Evolutionary conservation across 2,113 vertebrate species (phyloP), one percentile per base, ranked within the genome.

Genomic region (Gobiocypris rarus): DNA sequence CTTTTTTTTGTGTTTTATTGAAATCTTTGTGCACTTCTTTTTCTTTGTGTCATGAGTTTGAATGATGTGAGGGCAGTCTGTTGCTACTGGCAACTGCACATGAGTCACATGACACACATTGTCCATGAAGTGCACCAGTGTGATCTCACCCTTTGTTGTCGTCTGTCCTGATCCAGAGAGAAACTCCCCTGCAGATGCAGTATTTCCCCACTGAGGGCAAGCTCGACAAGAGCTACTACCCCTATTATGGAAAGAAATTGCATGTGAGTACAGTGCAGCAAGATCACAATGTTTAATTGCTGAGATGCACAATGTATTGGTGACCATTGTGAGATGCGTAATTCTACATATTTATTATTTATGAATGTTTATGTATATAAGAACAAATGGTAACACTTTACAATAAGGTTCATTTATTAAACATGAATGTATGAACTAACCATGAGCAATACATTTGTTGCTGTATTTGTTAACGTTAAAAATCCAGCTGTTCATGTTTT

Each of bases 141-240:
- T 43, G 76, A 58, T 74, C 81, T 83, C 52, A 84, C 50, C 14
- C 24, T 70, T 78, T 54, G 8, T 75, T 31, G 15, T 75, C 19
- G 38, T 58, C 26, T 67, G 43, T 59, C 43, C 63, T 69, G 79
- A 81, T 87, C 26, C 85, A 98, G 97, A 94, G 93, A 88, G 91
- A 92, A 87, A 89, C 73, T 22, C 79, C 61, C 6, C 85, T 96
- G 86, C 48, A 79, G 86, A 90, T 97, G 90, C 86, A 84, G 77
- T 95, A 95, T 86, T 98, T 95, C 89, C 97, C 97, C 45, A 0
- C 70, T 3, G 63, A 88, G 31, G 96, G 95, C 50, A 65, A 15
- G 0, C 89, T 98, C 89, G 96, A 98, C 87, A 95, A 96, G 92
- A 97, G 96, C 93, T 99, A 96, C 89, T 99, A 96, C 87, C 97